Base-by-base conservation (phyloP, 2,797 vertebrate species). In the Melanotaenia maccullochi region DNA sequence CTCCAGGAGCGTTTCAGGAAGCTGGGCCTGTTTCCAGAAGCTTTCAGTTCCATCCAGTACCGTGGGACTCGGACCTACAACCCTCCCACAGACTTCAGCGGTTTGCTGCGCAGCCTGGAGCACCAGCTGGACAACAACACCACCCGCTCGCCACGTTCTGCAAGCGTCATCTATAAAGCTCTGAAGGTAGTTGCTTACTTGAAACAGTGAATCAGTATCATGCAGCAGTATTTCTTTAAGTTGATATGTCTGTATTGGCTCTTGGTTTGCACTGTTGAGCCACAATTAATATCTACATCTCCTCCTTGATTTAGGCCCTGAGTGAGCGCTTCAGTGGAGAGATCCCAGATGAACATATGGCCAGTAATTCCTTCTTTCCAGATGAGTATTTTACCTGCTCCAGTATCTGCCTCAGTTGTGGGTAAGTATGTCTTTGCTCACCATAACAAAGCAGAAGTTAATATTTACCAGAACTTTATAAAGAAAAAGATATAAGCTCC, bases 371-470 rank as follows among this genome's bases (percentile, higher is more conserved):
- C 32, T 99, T 99, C 86, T 99, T 99, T 80, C 98, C 98, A 38
- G 98, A 99, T 66, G 97, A 99, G 83, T 99, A 99, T 92, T 99
- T 99, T 74, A 99, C 97, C 71, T 99, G 98, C 89, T 99, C 97
- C 55, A 94, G 95, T 81, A 85, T 97, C 83, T 99, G 98, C 80
- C 97, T 99, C 90, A 98, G 98, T 92, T 99, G 98, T 85, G 97
- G 97, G 98, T 99, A 92, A 67, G 97, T 95, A 44, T 33, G 24
- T 30, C 0, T 59, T 16, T 61, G 9, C 20, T 32, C 9, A 0
- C 33, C 47, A 24, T 18, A 35, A 4, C 36, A 18, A 54, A 36
- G 6, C 54, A 55, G 18, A 51, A 22, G 54, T 28, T 18, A 3
- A 0, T 44, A 18, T 55, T 40, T 7, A 9, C 3, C n/a, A 51